Evolutionary conservation across 2,797 vertebrate genomes (phyloP), one percentile per base, ranked within the genome.

Genomic region (Remorina albescens): DNA sequence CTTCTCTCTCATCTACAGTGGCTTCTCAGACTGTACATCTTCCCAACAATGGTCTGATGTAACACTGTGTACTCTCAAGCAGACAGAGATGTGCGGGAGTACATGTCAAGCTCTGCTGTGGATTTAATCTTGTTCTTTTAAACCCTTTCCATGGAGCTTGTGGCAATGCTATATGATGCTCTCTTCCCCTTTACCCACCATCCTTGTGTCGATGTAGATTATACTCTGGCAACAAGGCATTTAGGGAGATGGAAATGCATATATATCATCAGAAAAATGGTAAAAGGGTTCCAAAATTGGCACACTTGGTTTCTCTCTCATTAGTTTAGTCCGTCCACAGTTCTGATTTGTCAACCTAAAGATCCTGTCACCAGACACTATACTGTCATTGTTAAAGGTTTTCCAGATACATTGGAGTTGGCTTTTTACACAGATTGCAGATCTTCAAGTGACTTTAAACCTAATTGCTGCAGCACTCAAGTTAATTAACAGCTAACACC

Each of bases 401-500:
- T 61, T 51, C 47, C 7, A 25, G 55, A 53, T 67, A 58, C 36
- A 57, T 1, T 32, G 12, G 46, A 65, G 54, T 50, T 47, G 1
- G 30, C 50, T 60, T 71, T 79, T 61, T 70, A 67, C 56, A 50
- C 55, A 68, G 21, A 39, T 36, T 3, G 4, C 25, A 65, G 50
- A 70, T 47, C n/a, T 58, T 78, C 60, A 83, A 80, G 81, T 77
- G 42, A 60, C 54, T 49, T 3, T 69, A 79, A 76, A 78, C 39
- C 9, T 71, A 75, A 78, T 69, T 72, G 32, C 70, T 42, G 57
- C 51, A 64, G 62, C 63, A 66, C 44, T 80, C 50, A 19, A 74
- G 54, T 67, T 74, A 86, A 91, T 86, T 82, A 85, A 69, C 50
- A 67, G 41, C 30, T 5, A 21, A 39, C 0, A 26, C 36, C 28